Conservation (phyloP, 2,113 vertebrate genomes). For the Antennarius striatus region DNA sequence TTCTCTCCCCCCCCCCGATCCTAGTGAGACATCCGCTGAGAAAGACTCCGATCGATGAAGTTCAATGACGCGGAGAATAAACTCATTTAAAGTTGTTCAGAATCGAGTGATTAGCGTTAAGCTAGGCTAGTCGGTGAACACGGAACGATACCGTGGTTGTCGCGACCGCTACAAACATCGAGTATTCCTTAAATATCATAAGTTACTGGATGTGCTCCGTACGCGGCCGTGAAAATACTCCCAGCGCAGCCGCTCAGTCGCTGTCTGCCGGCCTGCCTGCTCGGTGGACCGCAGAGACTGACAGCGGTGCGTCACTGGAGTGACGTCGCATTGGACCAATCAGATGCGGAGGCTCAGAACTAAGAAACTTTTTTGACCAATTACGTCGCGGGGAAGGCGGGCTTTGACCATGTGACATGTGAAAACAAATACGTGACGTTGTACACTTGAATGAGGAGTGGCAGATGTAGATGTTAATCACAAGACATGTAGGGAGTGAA, state of each 20-base stretch:
- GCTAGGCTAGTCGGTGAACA: not conserved
- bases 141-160: not conserved
- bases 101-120: not conserved
- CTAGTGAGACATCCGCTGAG: slow-evolving; percentile 18
- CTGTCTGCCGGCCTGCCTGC: slow-evolving; percentile 22
- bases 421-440: slow-evolving; percentile 65
- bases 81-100: slow-evolving; percentile 22
- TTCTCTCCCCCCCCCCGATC: too few species aligned
- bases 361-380: slow-evolving; percentile 65
- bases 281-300: slow-evolving; percentile 34
- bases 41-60: slow-evolving; percentile 49
- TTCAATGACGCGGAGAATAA: slow-evolving; percentile 45
- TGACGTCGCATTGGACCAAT: slow-evolving; percentile 56
- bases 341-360: not conserved
- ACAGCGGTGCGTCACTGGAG: slow-evolving; percentile 48
- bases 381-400: not conserved
- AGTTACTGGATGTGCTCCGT: not conserved
- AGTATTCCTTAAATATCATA: not conserved
- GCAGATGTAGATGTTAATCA: too few species aligned
- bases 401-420: slow-evolving; percentile 50
- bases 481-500: too few species aligned
- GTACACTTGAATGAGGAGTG: too few species aligned
- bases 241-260: slow-evolving; percentile 20
- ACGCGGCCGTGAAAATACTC: slow-evolving; percentile 46
- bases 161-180: not conserved